phyloP scores from a whole-genome alignment of 2,888 invertebrate species.

The Nemurella pictetii region DNA sequence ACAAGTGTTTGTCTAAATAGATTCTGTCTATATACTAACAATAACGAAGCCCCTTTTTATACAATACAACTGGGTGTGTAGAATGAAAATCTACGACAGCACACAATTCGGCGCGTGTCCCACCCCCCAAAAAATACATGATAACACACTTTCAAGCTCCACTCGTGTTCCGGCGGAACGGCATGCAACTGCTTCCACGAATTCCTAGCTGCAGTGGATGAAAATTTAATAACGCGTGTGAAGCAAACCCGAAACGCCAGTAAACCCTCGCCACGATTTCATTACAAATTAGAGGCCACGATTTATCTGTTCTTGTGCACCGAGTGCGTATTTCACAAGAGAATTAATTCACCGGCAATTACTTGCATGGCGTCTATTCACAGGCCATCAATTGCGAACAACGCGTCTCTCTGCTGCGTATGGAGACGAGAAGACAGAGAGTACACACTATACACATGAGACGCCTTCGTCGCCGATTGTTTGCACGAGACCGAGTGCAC shows the following conservation, averaged over 20 bases:
- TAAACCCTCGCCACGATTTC: not conserved
- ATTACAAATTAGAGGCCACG: not conserved
- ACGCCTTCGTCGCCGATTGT: not conserved
- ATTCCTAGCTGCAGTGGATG: not conserved
- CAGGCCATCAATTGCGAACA: not conserved
- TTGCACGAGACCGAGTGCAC: not conserved
- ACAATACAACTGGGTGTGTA: not conserved
- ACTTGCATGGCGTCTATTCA: not conserved
- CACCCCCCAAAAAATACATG: not conserved
- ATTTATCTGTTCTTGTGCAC: not conserved
- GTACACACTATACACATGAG: too few relatives aligned
- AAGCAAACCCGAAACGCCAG: not conserved
- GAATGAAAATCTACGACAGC: not conserved
- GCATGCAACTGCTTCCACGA: not conserved
- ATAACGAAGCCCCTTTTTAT: not conserved
- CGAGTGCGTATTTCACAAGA: not conserved
- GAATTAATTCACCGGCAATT: not conserved
- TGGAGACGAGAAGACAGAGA: too few relatives aligned
- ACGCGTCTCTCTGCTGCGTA: not conserved
- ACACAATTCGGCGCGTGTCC: not conserved
- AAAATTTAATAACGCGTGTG: not conserved
- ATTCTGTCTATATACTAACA: not conserved
- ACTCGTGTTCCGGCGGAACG: not conserved
- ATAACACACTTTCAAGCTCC: not conserved
- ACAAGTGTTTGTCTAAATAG: too few relatives aligned